Percentiles rank a stretch among this genome's conserved stretches.
Conservation (phyloP, 2,113 vertebrate genomes). For the Taxidea taxus region DNA sequence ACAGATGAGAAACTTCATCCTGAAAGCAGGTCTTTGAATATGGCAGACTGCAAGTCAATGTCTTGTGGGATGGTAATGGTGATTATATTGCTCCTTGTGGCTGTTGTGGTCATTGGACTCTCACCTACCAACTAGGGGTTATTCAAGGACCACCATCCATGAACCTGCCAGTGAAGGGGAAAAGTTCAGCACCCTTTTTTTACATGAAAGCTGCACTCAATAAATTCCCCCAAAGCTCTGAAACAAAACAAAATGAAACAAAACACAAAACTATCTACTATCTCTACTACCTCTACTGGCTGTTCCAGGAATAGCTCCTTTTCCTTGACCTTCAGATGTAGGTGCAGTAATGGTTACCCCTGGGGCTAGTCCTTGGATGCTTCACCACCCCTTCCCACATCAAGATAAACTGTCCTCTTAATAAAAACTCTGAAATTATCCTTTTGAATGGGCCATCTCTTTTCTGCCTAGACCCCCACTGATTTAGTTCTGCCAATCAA, state of each 20-base stretch:
- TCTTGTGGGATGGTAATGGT: conserved; percentile 83
- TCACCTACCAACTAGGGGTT: not conserved
- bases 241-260: not conserved
- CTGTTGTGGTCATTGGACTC: not conserved
- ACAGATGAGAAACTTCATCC: conserved; percentile 88
- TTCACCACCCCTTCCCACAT: not conserved
- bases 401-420: not conserved
- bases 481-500: not conserved
- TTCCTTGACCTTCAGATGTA: not conserved
- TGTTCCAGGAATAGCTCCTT: not conserved
- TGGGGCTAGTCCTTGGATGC: not conserved
- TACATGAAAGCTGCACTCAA: not conserved
- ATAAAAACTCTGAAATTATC: not conserved
- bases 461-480: not conserved
- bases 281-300: not conserved
- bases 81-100: not conserved
- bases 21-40: conserved; percentile 88
- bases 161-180: not conserved
- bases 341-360: not conserved
- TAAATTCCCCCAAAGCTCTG: not conserved
- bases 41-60: conserved; percentile 90
- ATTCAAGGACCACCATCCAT: not conserved
- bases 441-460: not conserved
- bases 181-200: not conserved
- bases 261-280: not conserved